These are phyloP conservation scores for Atractosteus spatula DNA, from an alignment of 2,113 vertebrate genomes.

Conservation along the genomic window DNA sequence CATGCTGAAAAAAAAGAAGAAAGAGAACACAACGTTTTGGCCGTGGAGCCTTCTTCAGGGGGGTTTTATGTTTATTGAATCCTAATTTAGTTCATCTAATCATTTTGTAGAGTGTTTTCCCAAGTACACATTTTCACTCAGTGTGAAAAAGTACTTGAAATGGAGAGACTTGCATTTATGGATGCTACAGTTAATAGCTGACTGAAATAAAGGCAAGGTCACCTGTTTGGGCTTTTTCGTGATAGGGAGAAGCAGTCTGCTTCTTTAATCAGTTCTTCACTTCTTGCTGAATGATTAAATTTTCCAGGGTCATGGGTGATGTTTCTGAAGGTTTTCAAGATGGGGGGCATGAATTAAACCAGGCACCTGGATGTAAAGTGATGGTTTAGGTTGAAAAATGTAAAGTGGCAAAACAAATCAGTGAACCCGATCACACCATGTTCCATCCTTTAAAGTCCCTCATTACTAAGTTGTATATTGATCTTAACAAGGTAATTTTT, in stretches of 20 bases:
- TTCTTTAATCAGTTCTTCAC: constrained; percentile 10
- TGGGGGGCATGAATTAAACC: no score
- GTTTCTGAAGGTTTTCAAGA: constrained; percentile 16
- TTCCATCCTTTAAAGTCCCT: not conserved
- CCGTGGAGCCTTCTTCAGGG: no score
- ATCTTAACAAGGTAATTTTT: not conserved
- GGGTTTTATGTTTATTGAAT: no score
- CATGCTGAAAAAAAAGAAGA: no score
- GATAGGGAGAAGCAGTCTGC: not conserved
- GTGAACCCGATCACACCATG: not conserved
- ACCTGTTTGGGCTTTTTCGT: not conserved
- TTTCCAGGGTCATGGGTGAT: constrained; percentile 5
- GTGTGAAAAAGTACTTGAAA: no score
- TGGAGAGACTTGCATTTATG: not conserved
- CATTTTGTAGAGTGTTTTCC: no score
- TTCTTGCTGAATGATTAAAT: not conserved
- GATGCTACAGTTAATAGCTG: constrained; percentile 22
- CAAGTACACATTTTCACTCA: no score
- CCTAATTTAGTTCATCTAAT: no score
- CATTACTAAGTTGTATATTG: no score
- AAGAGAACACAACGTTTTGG: no score
- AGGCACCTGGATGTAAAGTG: no score
- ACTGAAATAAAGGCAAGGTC: constrained; percentile 33
- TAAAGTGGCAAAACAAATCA: not conserved
- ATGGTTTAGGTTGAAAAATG: not conserved